Percentiles rank a stretch among this genome's conserved stretches.
Evolutionary conservation across 2,113 vertebrate genomes (phyloP).

Genomic region (Eulemur rufifrons): DNA sequence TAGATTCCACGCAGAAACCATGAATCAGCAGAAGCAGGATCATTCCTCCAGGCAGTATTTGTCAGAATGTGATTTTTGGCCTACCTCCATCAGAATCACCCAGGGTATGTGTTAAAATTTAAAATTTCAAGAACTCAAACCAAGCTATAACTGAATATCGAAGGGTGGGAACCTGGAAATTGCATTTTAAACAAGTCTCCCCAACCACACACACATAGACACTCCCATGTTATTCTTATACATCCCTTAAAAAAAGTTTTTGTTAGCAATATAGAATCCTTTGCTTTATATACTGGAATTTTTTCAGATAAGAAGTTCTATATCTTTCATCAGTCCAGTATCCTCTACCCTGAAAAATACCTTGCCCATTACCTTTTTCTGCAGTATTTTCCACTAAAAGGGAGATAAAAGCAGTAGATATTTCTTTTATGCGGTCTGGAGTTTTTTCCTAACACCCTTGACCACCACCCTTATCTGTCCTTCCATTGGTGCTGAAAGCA

Average conservation of each 20-base stretch:
- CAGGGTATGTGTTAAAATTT: not conserved
- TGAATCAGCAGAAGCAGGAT: not conserved
- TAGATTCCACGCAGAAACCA: not conserved
- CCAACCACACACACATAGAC: not conserved
- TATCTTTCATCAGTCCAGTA: not conserved
- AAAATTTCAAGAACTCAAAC: not conserved
- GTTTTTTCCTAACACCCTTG: not conserved
- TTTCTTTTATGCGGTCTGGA: not conserved
- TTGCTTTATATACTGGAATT: not conserved
- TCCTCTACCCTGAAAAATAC: not conserved
- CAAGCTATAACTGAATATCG: not conserved
- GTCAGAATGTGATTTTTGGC: not conserved
- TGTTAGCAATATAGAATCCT: not conserved
- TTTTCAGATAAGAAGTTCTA: not conserved
- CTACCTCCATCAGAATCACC: not conserved
- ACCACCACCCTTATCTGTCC: not conserved
- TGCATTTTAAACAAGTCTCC: not conserved
- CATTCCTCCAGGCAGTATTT: not conserved
- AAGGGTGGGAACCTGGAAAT: not conserved
- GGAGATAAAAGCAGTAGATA: not conserved
- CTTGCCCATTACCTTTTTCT: not conserved
- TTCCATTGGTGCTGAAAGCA: slow-evolving; percentile 32
- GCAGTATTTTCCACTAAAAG: not conserved
- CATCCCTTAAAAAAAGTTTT: not conserved
- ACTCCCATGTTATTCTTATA: not conserved